phyloP scores from a whole-genome alignment of 2,888 invertebrate species.

The Molorchus minor region DNA sequence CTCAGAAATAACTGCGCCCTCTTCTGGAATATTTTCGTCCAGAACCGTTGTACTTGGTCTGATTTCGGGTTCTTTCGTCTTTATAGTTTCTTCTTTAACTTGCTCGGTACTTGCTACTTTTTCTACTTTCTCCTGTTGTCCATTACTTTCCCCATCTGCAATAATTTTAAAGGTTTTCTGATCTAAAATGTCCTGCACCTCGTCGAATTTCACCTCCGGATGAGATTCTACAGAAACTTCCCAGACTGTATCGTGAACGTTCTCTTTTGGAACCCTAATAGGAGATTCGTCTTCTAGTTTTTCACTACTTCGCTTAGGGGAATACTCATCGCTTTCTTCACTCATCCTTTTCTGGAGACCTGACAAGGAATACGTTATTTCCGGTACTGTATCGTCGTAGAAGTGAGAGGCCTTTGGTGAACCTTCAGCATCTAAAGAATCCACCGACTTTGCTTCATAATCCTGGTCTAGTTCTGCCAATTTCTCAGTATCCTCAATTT shows the following conservation, averaged over 20 bases:
- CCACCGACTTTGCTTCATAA: conserved; percentile 58
- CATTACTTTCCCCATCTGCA: too few relatives aligned
- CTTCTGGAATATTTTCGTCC: too few relatives aligned
- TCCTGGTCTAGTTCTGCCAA: conserved; percentile 62
- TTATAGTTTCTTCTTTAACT: too few relatives aligned
- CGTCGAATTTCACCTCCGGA: conserved; percentile 53
- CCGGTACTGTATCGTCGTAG: conserved; percentile 56
- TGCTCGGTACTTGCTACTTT: too few relatives aligned
- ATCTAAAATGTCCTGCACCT: conserved; percentile 52
- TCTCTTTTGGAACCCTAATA: conserved; percentile 63
- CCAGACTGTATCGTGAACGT: conserved; percentile 65
- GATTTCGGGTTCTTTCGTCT: too few relatives aligned
- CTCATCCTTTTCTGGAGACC: conserved; percentile 61
- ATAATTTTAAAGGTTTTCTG: conserved; percentile 8
- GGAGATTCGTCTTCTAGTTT: conserved; percentile 48
- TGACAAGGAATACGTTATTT: conserved; percentile 61
- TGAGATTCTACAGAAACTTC: conserved; percentile 64
- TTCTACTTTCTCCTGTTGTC: too few relatives aligned
- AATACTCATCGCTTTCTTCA: conserved; percentile 60
- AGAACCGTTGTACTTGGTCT: too few relatives aligned
- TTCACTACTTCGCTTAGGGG: conserved; percentile 38
- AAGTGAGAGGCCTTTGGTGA: conserved; percentile 45
- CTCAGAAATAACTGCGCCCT: too few relatives aligned
- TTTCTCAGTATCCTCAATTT: conserved; percentile 64
- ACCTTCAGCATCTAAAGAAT: conserved; percentile 51